A percentile compares a stretch with the other conserved stretches of the same genome.
These are phyloP conservation scores for Ganaspis sp. DNA, from an alignment of 1,140 invertebrate species.

Conservation along the genomic window DNA sequence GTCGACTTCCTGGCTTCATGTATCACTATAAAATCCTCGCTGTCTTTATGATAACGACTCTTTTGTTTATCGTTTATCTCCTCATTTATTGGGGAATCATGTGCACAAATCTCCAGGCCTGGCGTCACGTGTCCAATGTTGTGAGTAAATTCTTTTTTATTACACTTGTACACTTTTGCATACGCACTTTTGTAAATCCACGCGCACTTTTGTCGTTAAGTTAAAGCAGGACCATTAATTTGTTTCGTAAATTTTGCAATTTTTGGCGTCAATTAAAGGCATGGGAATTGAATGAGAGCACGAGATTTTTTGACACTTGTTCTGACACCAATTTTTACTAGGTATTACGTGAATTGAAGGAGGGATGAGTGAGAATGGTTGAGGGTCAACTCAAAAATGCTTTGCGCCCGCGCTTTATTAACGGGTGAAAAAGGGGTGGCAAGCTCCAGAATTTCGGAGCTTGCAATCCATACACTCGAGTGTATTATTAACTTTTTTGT, in stretches of 20 bases:
- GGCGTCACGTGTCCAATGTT: slow-evolving; percentile 76
- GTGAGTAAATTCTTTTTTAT: slow-evolving; percentile 68
- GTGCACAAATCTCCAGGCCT: slow-evolving; percentile 78
- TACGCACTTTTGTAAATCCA: background rate
- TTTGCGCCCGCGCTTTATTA: slow-evolving; percentile 18
- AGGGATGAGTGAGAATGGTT: background rate
- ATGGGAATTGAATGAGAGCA: too few relatives aligned
- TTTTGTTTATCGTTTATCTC: slow-evolving; percentile 66
- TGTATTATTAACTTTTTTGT: too few relatives aligned
- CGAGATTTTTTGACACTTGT: background rate
- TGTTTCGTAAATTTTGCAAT: too few relatives aligned
- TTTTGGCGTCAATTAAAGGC: too few relatives aligned
- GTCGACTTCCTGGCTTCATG: slow-evolving; percentile 69
- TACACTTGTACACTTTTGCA: background rate
- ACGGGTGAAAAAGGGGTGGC: background rate
- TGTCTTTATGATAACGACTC: slow-evolving; percentile 47
- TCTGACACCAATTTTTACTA: background rate
- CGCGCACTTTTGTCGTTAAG: background rate
- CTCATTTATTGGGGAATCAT: slow-evolving; percentile 78
- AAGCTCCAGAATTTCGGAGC: background rate
- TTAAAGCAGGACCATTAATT: too few relatives aligned
- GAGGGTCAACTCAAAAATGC: background rate
- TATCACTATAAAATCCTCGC: slow-evolving; percentile 66
- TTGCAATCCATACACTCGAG: background rate
- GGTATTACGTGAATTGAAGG: background rate